phyloP scores from a whole-genome alignment of 2,888 invertebrate genomes.

The Drosophila austrosaltans region DNA sequence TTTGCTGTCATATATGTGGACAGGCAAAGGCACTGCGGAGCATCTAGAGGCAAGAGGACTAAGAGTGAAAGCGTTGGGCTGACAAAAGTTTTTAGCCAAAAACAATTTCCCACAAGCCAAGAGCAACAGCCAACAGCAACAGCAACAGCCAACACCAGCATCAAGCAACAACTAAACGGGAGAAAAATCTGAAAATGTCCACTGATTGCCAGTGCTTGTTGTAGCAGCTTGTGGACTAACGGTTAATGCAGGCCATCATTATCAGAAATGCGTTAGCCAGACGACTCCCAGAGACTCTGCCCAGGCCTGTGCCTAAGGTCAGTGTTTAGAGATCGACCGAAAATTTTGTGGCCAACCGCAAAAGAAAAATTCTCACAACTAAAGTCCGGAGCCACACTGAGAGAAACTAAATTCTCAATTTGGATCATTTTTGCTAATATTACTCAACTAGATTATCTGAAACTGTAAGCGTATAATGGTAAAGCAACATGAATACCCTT shows the following conservation, averaged over 20 bases:
- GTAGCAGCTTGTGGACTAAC: conserved; percentile 61
- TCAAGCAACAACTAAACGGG: conserved; percentile 22
- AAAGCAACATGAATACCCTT: too few species aligned
- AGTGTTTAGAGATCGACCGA: conserved; percentile 61
- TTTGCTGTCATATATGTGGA: conserved; percentile 30
- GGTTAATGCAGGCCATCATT: conserved; percentile 81
- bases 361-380: conserved; percentile 63
- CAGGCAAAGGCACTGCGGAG: conserved; percentile 15
- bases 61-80: conserved; percentile 65
- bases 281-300: conserved; percentile 42
- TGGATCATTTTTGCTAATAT: too few species aligned
- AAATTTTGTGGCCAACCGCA: conserved; percentile 64
- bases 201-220: conserved; percentile 77
- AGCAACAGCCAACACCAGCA: conserved; percentile 12
- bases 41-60: conserved; percentile 32
- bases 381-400: conserved; percentile 26
- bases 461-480: too few species aligned
- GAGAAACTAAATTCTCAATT: background rate
- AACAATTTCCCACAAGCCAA: conserved; percentile 32
- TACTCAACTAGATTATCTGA: too few species aligned
- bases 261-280: conserved; percentile 76
- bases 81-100: conserved; percentile 36
- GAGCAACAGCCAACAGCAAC: background rate
- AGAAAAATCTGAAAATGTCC: conserved; percentile 72
- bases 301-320: conserved; percentile 67